Evolutionary conservation across 2,888 invertebrate species (phyloP).

Genomic region (Drosophila meridiana): DNA sequence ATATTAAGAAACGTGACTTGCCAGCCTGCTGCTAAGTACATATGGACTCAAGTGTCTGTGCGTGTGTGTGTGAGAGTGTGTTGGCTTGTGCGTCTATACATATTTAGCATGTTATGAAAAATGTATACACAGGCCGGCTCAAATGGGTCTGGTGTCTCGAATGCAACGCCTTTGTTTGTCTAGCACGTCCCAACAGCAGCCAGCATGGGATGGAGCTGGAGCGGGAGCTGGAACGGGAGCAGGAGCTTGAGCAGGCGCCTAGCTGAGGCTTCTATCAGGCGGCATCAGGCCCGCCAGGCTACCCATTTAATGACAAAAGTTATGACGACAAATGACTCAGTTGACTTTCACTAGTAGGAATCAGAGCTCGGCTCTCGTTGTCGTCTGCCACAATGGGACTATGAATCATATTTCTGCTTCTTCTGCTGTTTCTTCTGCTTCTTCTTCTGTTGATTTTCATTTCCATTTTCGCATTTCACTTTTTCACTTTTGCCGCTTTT

Average conservation of each 20-base stretch:
- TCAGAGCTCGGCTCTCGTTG: conserved; percentile 48
- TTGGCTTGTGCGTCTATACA: conserved; percentile 29
- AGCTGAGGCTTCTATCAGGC: conserved; percentile 20
- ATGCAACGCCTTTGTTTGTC: conserved; percentile 58
- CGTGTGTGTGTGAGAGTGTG: not conserved
- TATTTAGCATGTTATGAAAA: conserved; percentile 76
- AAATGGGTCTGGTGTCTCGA: conserved; percentile 29
- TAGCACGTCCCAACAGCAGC: conserved; percentile 54
- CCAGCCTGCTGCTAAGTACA: conserved; percentile 39
- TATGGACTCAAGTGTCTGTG: conserved; percentile 4
- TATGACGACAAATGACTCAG: conserved; percentile 77
- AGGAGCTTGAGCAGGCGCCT: not conserved
- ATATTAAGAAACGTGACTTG: conserved; percentile 75
- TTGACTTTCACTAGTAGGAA: conserved; percentile 73
- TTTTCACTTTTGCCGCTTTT: conserved; percentile 48
- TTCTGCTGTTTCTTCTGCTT: conserved; percentile 25
- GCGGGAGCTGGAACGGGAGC: not conserved
- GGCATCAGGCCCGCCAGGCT: conserved; percentile 16
- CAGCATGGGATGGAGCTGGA: not conserved
- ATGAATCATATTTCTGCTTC: conserved; percentile 66
- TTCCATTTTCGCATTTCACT: conserved; percentile 35
- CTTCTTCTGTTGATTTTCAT: conserved; percentile 39
- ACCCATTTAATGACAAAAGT: conserved; percentile 73
- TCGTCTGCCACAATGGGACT: conserved; percentile 55
- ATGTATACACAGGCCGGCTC: conserved; percentile 58